Conservation (phyloP, 2,113 vertebrate species). For the Anoplopoma fimbria region DNA sequence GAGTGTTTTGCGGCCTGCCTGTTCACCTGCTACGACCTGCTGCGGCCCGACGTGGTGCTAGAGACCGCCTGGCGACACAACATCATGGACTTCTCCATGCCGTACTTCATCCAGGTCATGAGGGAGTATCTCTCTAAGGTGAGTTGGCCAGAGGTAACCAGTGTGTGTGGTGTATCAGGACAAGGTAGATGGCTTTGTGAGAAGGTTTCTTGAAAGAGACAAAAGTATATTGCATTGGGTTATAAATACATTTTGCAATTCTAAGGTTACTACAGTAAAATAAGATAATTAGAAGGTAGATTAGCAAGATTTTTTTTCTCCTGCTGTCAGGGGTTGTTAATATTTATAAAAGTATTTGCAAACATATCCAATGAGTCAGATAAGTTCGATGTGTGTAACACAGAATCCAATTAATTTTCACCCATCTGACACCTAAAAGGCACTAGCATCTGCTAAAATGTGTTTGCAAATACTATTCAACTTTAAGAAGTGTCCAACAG, state of each 20-base stretch:
- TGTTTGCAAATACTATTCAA: slow-evolving; percentile 57
- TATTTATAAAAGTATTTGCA: slow-evolving; percentile 44
- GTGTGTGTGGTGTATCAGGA: background rate
- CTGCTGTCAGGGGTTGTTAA: background rate
- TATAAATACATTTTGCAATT: background rate
- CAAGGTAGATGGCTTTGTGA: background rate
- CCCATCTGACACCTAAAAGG: background rate
- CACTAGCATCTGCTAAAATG: background rate
- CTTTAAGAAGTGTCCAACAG: background rate
- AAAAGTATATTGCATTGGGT: no score
- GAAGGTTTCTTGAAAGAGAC: no score
- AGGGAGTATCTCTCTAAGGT: slow-evolving; percentile 99
- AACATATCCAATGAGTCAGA: background rate
- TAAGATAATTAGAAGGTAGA: background rate
- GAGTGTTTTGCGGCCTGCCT: slow-evolving; percentile 99
- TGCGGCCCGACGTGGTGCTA: slow-evolving; percentile 97
- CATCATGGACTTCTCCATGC: slow-evolving; percentile 99
- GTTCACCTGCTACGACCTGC: slow-evolving; percentile 97
- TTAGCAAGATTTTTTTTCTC: no score
- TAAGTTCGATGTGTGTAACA: background rate
- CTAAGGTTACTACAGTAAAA: background rate
- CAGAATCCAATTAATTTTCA: background rate
- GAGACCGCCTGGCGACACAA: slow-evolving; percentile 99
- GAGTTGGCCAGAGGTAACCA: slow-evolving; percentile 68
- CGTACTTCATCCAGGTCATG: slow-evolving; percentile 99